Conservation (phyloP, 2,113 vertebrate genomes). For the Chaetura pelagica region DNA sequence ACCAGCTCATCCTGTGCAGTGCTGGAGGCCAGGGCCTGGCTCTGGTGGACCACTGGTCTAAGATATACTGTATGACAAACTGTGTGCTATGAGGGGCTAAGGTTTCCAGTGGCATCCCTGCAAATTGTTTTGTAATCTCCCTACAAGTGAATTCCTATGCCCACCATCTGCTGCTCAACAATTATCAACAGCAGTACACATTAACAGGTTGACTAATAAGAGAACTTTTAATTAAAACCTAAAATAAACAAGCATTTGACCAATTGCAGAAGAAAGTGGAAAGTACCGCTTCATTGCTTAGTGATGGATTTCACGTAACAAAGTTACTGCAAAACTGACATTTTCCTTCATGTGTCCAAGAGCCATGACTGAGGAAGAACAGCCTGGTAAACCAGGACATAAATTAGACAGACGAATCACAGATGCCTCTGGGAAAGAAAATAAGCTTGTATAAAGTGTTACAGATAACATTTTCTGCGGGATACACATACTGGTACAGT, state of each 20-base stretch:
- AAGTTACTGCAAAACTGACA: not conserved
- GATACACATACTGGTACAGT: not conserved
- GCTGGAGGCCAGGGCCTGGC: not conserved
- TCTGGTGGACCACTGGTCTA: not conserved
- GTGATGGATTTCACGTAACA: not conserved
- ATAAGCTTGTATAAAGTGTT: not conserved
- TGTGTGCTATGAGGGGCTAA: not conserved
- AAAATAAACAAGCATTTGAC: not conserved
- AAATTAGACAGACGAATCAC: not conserved
- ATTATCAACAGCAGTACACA: not conserved
- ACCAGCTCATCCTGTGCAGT: not conserved
- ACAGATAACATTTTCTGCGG: not conserved
- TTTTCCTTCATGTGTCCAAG: not conserved
- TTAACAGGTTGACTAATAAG: not conserved
- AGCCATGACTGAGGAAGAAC: not conserved
- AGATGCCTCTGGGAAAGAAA: not conserved
- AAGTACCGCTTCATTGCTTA: not conserved
- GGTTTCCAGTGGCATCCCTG: not conserved
- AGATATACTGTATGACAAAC: not conserved
- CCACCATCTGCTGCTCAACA: not conserved
- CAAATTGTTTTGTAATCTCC: not conserved
- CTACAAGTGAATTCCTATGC: not conserved
- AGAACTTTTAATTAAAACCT: conserved; percentile 15
- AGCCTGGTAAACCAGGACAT: not conserved
- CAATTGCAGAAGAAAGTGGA: not conserved